These are phyloP conservation scores for Hoplostethus atlanticus DNA, from an alignment of 2,797 vertebrate genomes.

Conservation along the genomic window DNA sequence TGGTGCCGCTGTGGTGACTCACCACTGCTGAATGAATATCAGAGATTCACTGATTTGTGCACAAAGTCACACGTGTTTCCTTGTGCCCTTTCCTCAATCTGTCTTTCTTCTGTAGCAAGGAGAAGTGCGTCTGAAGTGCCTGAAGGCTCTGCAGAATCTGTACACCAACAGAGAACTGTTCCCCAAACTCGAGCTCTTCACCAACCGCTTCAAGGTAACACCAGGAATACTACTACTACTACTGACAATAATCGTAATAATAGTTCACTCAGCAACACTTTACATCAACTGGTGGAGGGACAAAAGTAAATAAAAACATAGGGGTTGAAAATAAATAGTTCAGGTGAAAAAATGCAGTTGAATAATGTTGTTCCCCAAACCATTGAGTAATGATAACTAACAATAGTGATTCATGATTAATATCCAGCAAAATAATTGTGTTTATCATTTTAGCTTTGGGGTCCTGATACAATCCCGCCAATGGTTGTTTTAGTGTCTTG, in stretches of 20 bases:
- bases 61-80: neutral
- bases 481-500: neutral
- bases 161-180: conserved; percentile 99
- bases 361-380: too few species aligned
- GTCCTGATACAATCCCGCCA: neutral
- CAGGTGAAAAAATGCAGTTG: too few species aligned
- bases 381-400: too few species aligned
- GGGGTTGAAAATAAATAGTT: too few species aligned
- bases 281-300: too few species aligned
- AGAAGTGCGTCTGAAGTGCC: conserved; percentile 98
- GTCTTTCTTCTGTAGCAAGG: conserved; percentile 89
- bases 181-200: conserved; percentile 98
- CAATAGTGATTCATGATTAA: too few species aligned
- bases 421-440: too few species aligned
- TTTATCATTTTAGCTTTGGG: too few species aligned
- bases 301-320: too few species aligned
- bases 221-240: neutral
- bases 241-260: too few species aligned
- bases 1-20: too few species aligned
- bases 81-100: conserved; percentile 13
- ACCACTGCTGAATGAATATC: neutral
- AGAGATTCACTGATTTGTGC: neutral
- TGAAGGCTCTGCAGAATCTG: conserved; percentile 98
- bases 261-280: neutral
- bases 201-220: conserved; percentile 97